Base-by-base conservation (phyloP, 1,140 invertebrate species). In the Drosophila watanabei region DNA sequence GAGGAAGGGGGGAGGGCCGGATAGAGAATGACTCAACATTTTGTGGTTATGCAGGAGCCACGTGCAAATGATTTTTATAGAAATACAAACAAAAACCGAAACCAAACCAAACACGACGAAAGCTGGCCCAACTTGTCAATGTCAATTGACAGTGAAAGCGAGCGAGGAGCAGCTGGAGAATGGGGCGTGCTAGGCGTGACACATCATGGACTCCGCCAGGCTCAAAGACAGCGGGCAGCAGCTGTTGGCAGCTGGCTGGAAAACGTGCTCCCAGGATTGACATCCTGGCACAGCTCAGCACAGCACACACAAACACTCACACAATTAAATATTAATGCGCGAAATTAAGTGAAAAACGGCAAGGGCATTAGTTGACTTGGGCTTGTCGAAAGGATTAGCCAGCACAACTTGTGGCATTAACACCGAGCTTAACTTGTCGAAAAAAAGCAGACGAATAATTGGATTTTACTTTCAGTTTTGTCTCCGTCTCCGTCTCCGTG, bases 311-410 rank as follows among this genome's bases (percentile, higher is more conserved):
- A 18, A 43, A 78, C 54, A 51, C 56, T 57, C 63, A 66, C 65
- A 84, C 79, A 90, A 82, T 90, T 85, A 89, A 89, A 89, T 90
- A 89, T 89, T 85, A 90, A 90, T 82, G 85, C 72, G 78, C 59
- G 54, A 84, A 82, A 89, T 89, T 89, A 84, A 82, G 85, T 89
- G 86, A 85, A 89, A 89, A 89, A 77, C 35, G 20, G 54, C 76
- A 78, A 81, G 63, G 66, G 41, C 48, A 60, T 59, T 60, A 59
- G 46, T 43, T 43, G 32, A 51, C 56, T 77, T 49, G 41, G 37
- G 64, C 66, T 66, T 75, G 78, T 89, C 56, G n/a, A 62, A 63
- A 75, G 80, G 84, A 88, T 88, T 88, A 80, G 35, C 60, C 48
- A 70, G 70, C 64, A 48, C 85, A 89, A 85, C 78, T 85, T 88